These are phyloP conservation scores for Xenopus borealis DNA, from an alignment of 2,113 vertebrate genomes.

Conservation along the genomic window DNA sequence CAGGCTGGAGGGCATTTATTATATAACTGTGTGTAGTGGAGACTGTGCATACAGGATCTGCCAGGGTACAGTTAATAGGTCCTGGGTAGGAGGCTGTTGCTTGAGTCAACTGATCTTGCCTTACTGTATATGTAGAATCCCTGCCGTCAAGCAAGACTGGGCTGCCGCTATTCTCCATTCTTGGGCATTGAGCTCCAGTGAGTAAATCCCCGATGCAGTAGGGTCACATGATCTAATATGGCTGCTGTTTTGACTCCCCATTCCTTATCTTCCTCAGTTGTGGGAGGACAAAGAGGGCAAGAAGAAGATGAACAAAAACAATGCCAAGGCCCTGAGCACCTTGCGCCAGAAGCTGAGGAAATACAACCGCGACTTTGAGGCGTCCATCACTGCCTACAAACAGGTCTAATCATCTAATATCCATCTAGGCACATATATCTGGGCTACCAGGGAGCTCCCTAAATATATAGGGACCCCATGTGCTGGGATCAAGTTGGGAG, in stretches of 20 bases:
- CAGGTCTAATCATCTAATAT: conserved; percentile 63
- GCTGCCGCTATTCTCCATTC: not conserved
- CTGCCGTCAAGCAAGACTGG: too few relatives aligned
- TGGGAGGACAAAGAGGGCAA: conserved; percentile 92
- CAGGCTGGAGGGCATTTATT: not conserved
- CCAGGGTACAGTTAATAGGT: too few relatives aligned
- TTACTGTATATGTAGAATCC: too few relatives aligned
- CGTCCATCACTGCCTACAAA: conserved; percentile 75
- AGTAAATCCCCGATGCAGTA: too few relatives aligned
- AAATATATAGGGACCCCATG: too few relatives aligned
- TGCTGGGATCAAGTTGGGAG: too few relatives aligned
- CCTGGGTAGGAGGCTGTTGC: too few relatives aligned
- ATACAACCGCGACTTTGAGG: conserved; percentile 86
- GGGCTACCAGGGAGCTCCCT: not conserved
- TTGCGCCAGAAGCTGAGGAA: conserved; percentile 88
- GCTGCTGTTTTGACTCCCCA: not conserved
- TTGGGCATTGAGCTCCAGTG: too few relatives aligned
- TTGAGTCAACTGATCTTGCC: too few relatives aligned
- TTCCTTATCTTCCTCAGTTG: conserved; percentile 58
- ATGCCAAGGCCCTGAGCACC: conserved; percentile 84
- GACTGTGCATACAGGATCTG: too few relatives aligned
- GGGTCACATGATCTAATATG: conserved; percentile 3
- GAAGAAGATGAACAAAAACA: conserved; percentile 95
- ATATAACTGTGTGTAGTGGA: not conserved
- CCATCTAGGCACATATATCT: not conserved